phyloP scores from a whole-genome alignment of 2,113 vertebrate genomes.

The Nothobranchius furzeri region DNA sequence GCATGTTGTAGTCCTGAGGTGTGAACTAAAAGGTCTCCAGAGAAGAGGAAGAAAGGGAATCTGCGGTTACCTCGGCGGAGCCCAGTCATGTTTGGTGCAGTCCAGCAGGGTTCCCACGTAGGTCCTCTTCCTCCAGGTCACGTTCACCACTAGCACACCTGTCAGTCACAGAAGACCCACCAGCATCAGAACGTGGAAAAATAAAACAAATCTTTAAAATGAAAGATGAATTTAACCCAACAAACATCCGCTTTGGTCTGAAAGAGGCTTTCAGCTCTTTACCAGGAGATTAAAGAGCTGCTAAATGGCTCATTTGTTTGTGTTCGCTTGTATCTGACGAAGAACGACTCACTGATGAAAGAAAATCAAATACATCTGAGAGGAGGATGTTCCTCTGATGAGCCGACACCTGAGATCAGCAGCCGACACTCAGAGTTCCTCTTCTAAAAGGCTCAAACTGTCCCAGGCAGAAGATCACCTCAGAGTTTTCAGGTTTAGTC shows the following conservation, averaged over 20 bases:
- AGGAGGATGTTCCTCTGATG: neutral
- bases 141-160: conserved; percentile 99
- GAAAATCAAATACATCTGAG: conserved; percentile 3
- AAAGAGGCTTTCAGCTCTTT: neutral
- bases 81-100: conserved; percentile 99
- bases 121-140: conserved; percentile 98
- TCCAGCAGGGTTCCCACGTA: conserved; percentile 96
- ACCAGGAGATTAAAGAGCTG: neutral
- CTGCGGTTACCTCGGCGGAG: conserved; percentile 88
- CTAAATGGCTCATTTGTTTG: conserved; percentile 10
- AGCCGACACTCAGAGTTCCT: neutral
- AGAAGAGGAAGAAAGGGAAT: neutral
- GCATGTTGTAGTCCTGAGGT: too few species aligned
- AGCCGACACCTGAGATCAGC: conserved; percentile 2
- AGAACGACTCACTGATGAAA: conserved; percentile 2
- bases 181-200: neutral
- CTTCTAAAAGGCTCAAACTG: neutral
- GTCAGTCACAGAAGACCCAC: conserved; percentile 22
- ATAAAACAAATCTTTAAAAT: too few species aligned
- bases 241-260: too few species aligned
- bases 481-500: too few species aligned
- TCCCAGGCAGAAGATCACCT: too few species aligned
- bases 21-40: too few species aligned
- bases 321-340: conserved; percentile 20
- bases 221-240: too few species aligned